Evolutionary conservation across 2,888 invertebrate genomes (phyloP), one percentile per base, ranked within the genome.

Genomic region (Sphaeridia pumilis): DNA sequence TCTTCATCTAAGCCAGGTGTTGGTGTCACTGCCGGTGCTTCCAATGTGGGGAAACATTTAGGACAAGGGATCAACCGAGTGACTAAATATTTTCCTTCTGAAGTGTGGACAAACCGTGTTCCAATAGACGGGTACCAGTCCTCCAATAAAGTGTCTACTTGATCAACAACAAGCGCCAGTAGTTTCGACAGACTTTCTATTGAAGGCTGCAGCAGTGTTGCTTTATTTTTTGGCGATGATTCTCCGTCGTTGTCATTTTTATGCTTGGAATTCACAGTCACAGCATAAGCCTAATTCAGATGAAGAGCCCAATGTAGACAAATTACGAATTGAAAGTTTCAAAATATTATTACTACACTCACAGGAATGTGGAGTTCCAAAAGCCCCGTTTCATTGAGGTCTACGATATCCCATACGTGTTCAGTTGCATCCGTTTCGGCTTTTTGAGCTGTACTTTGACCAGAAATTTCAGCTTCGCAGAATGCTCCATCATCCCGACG

Each of bases 81-180:
- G 48, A 98, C 89, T 35, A 98, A 75, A 70, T 94, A 86, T 66
- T 89, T 82, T 0, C 97, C 97, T 58, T 94, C 93, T 0, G 93
- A 93, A 0, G 95, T 95, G 70, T 98, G 97, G 2, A 94, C 92
- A 73, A 98, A 98, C 36, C 97, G 79, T 0, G 94, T 94, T 75
- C 78, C 78, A 51, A 94, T 74, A 0, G 90, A 89, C 0, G 94
- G 95, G 70, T 93, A 97, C 97, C 97, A 98, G 72, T 98, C 97
- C 70, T 98, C 97, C 0, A 98, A 74, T 46, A 98, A 74, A 48
- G 93, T 81, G 71, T 98, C 98, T 58, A 98, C 86, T 68, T 95
- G 93, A 70, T 95, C 95, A 0, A 95, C 89, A 2, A 89, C 81
- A 27, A 93, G 72, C 0, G 94, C 87, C 52, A 94, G 70, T 17